phyloP scores from a whole-genome alignment of 1,140 invertebrate species.

The Penaeus chinensis region DNA sequence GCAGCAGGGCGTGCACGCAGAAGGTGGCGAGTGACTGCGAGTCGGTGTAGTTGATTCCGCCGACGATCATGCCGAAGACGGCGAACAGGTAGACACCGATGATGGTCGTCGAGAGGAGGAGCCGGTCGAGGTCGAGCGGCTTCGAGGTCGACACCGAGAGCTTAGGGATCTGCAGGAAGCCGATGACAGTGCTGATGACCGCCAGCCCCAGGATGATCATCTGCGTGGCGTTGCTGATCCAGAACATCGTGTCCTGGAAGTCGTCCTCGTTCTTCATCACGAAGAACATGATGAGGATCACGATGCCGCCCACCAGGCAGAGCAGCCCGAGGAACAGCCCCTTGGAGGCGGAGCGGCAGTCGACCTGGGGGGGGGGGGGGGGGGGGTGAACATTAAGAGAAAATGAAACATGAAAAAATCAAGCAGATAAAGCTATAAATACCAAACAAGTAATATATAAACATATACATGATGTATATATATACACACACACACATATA shows the following conservation, averaged over 20 bases:
- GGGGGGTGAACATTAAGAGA: neutral
- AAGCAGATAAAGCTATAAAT: too few species aligned
- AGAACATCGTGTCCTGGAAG: constrained; percentile 70
- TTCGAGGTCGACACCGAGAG: constrained; percentile 68
- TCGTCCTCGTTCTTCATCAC: constrained; percentile 74
- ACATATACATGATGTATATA: too few species aligned
- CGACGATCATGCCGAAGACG: constrained; percentile 72
- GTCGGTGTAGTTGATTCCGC: constrained; percentile 64
- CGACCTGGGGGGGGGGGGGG: constrained; percentile 66
- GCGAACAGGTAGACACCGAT: constrained; percentile 74
- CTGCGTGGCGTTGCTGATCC: constrained; percentile 67
- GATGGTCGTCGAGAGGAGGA: constrained; percentile 72
- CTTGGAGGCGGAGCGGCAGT: constrained; percentile 74
- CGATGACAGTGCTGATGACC: constrained; percentile 68
- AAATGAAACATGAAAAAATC: too few species aligned
- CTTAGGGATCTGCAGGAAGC: constrained; percentile 68
- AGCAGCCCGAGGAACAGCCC: constrained; percentile 76
- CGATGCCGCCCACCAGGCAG: constrained; percentile 74
- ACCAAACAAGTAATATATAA: too few species aligned
- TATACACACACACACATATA: too few species aligned
- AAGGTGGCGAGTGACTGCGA: constrained; percentile 70
- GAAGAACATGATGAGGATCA: constrained; percentile 76
- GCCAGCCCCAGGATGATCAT: constrained; percentile 67
- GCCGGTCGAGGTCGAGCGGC: constrained; percentile 70
- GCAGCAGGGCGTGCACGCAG: constrained; percentile 69